Percentiles rank a stretch among this genome's conserved stretches.
Conservation (phyloP, 2,797 vertebrate genomes). For the Silurus aristotelis region DNA sequence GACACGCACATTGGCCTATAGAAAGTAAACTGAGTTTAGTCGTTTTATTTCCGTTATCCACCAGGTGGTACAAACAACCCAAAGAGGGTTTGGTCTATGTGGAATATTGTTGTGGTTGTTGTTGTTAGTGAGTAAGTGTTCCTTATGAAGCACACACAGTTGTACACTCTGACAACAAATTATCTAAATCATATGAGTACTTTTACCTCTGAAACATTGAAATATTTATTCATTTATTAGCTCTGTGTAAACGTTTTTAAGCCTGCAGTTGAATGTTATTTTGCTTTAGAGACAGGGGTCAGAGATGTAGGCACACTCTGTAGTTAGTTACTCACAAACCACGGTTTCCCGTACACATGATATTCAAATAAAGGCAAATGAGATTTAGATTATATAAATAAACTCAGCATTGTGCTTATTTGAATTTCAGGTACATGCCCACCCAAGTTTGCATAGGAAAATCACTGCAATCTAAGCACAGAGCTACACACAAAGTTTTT, state of each 20-base stretch:
- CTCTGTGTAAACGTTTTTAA: neutral
- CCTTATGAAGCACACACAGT: neutral
- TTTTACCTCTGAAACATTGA: neutral
- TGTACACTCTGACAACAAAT: neutral
- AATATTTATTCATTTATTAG: neutral
- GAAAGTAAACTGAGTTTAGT: neutral
- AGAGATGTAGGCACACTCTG: constrained; percentile 15
- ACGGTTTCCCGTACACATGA: constrained; percentile 25
- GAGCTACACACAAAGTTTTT: constrained; percentile 48
- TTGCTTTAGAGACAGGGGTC: neutral
- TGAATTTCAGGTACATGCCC: constrained; percentile 67
- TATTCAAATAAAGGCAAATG: constrained; percentile 74
- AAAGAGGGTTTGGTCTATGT: neutral
- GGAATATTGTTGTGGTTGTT: neutral
- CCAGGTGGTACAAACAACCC: neutral
- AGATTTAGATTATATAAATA: constrained; percentile 43
- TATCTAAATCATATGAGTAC: neutral
- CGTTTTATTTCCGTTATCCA: neutral
- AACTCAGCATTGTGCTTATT: constrained; percentile 54
- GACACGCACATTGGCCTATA: neutral
- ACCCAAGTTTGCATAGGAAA: constrained; percentile 75
- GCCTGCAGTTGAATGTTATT: neutral
- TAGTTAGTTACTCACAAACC: constrained; percentile 15
- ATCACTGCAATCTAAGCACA: constrained; percentile 65
- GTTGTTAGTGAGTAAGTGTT: neutral